These are phyloP conservation scores for Thaumatotibia leucotreta DNA, from an alignment of 1,140 invertebrate genomes.

Conservation along the genomic window DNA sequence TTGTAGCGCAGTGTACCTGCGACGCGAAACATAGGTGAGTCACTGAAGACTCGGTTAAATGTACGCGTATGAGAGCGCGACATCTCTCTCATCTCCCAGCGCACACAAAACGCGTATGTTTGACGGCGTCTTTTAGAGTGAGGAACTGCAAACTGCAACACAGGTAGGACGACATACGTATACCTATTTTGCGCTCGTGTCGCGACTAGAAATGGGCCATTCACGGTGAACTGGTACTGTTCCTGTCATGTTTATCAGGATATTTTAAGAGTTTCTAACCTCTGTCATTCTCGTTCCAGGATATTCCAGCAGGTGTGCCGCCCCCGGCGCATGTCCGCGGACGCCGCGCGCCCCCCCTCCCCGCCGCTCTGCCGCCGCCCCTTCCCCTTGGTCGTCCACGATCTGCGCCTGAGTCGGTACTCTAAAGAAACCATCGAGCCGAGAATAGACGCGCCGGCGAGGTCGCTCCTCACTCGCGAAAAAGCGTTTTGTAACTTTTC, in stretches of 20 bases:
- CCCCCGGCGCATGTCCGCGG: constrained; percentile 30
- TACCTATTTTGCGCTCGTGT: too few species aligned
- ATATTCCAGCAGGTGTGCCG: constrained; percentile 11
- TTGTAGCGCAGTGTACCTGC: constrained; percentile 43
- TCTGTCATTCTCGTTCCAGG: neutral
- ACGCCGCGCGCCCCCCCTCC: constrained; percentile 14
- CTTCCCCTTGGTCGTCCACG: constrained; percentile 58
- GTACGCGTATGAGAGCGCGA: too few species aligned
- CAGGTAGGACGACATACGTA: too few species aligned
- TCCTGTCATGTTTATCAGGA: too few species aligned
- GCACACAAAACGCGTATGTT: too few species aligned
- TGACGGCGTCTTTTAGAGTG: too few species aligned
- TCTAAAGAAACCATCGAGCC: neutral
- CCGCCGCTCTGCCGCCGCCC: constrained; percentile 50
- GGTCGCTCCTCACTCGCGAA: neutral
- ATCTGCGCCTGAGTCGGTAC: constrained; percentile 33
- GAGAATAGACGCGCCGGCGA: neutral
- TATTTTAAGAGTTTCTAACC: too few species aligned
- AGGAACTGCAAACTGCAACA: too few species aligned
- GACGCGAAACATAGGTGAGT: constrained; percentile 46
- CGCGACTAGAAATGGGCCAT: too few species aligned
- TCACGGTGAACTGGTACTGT: too few species aligned
- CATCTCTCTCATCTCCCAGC: too few species aligned
- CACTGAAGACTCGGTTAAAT: too few species aligned
- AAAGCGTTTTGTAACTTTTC: neutral